phyloP scores from a whole-genome alignment of 2,888 invertebrate species.

The Dicyrtoma fusca region DNA sequence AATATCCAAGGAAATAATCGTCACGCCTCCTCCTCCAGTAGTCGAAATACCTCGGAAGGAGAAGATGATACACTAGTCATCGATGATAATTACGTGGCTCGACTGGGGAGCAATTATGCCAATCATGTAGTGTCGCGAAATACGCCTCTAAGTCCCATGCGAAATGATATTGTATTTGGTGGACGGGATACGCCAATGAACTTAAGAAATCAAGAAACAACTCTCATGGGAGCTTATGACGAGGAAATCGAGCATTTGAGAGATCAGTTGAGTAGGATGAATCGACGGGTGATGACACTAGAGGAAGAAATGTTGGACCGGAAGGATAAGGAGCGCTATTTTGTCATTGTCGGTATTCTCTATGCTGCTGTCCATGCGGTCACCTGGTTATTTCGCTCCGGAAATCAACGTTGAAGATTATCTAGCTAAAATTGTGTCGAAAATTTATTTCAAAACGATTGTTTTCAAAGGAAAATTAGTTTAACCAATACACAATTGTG shows the following conservation, averaged over 20 bases:
- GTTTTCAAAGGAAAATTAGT: neutral
- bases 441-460: too few species aligned
- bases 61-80: slow-evolving; percentile 54
- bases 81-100: slow-evolving; percentile 42
- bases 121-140: slow-evolving; percentile 3
- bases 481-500: too few species aligned
- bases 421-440: neutral
- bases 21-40: slow-evolving; percentile 10
- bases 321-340: slow-evolving; percentile 72
- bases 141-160: slow-evolving; percentile 31
- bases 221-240: slow-evolving; percentile 27
- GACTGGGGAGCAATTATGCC: slow-evolving; percentile 24
- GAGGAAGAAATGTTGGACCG: slow-evolving; percentile 83
- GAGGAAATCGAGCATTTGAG: slow-evolving; percentile 71
- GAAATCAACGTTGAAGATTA: slow-evolving; percentile 36
- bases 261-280: slow-evolving; percentile 82
- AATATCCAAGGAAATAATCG: neutral
- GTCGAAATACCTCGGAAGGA: slow-evolving; percentile 40
- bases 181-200: slow-evolving; percentile 29
- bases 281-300: slow-evolving; percentile 81
- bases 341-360: slow-evolving; percentile 51
- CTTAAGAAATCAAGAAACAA: slow-evolving; percentile 33
- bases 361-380: slow-evolving; percentile 52
- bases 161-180: slow-evolving; percentile 31
- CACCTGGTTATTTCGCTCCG: slow-evolving; percentile 51